Evolutionary conservation across 2,797 vertebrate genomes (phyloP).

Genomic region (Eutrigla gurnardus): DNA sequence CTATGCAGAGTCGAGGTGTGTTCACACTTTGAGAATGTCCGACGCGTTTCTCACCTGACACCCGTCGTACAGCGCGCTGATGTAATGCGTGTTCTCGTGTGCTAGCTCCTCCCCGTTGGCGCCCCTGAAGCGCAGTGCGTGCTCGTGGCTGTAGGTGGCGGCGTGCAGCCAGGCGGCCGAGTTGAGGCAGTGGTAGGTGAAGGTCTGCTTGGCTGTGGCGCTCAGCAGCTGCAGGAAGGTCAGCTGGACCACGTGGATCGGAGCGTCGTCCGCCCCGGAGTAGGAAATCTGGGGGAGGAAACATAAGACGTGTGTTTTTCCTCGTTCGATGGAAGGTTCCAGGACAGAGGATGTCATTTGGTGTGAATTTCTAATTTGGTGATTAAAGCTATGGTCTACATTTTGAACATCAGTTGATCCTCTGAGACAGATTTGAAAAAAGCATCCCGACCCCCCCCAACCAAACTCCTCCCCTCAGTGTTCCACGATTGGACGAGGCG

Average conservation of each 20-base stretch:
- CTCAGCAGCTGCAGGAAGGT: slow-evolving; percentile 95
- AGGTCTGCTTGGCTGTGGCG: slow-evolving; percentile 90
- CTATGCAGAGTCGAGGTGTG: too few relatives aligned
- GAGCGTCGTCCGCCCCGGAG: slow-evolving; percentile 87
- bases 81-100: slow-evolving; percentile 91
- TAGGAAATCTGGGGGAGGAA: slow-evolving; percentile 88
- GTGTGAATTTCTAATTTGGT: too few relatives aligned
- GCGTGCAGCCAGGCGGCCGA: slow-evolving; percentile 93
- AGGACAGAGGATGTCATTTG: too few relatives aligned
- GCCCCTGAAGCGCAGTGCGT: slow-evolving; percentile 93
- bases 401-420: too few relatives aligned
- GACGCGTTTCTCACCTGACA: slow-evolving; percentile 70
- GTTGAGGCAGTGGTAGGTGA: slow-evolving; percentile 97
- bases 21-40: too few relatives aligned
- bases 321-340: too few relatives aligned
- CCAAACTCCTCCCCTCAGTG: too few relatives aligned
- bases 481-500: too few relatives aligned
- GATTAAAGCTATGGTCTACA: too few relatives aligned
- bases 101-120: slow-evolving; percentile 94
- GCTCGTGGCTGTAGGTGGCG: slow-evolving; percentile 84
- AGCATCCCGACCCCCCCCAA: too few relatives aligned
- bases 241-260: slow-evolving; percentile 94
- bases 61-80: slow-evolving; percentile 85
- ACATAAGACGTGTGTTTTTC: too few relatives aligned
- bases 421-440: too few relatives aligned